These are phyloP conservation scores for Pseudomyrmex sp. DNA, from an alignment of 1,140 invertebrate species.

Conservation along the genomic window DNA sequence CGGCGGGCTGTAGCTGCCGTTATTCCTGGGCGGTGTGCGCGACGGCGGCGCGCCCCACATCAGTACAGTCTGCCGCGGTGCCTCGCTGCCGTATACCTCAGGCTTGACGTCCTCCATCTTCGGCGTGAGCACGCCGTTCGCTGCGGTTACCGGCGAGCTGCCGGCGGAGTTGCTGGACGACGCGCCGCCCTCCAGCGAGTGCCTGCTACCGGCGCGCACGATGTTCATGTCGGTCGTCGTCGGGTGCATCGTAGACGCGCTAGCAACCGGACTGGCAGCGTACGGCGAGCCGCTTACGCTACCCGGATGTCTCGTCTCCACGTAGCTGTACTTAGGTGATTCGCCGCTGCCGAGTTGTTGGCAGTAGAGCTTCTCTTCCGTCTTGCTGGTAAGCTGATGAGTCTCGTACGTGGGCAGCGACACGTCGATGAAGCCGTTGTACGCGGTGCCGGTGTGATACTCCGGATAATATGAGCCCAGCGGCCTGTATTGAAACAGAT, in stretches of 20 bases:
- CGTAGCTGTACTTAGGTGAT: constrained; percentile 82
- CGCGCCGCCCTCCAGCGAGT: constrained; percentile 85
- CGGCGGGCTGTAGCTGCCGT: constrained; percentile 84
- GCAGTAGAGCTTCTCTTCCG: constrained; percentile 88
- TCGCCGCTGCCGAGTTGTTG: constrained; percentile 85
- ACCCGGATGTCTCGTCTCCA: constrained; percentile 84
- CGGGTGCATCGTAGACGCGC: constrained; percentile 77
- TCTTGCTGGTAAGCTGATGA: constrained; percentile 84
- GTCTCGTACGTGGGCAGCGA: constrained; percentile 85
- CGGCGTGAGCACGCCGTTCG: constrained; percentile 87
- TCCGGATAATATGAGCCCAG: constrained; percentile 91
- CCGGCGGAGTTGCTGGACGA: constrained; percentile 86
- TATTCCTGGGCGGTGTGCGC: constrained; percentile 81
- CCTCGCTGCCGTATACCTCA: constrained; percentile 85
- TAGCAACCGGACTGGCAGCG: constrained; percentile 81
- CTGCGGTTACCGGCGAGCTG: constrained; percentile 85
- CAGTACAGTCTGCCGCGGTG: constrained; percentile 92
- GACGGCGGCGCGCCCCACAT: constrained; percentile 91
- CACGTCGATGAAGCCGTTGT: constrained; percentile 87
- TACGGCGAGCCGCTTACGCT: constrained; percentile 83
- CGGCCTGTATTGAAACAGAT: constrained; percentile 94
- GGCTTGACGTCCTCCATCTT: constrained; percentile 89
- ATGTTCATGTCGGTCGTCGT: constrained; percentile 77
- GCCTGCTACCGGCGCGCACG: constrained; percentile 85
- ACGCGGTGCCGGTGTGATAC: constrained; percentile 88